Conservation (phyloP, 2,888 invertebrate genomes). For the Cerceris rybyensis region DNA sequence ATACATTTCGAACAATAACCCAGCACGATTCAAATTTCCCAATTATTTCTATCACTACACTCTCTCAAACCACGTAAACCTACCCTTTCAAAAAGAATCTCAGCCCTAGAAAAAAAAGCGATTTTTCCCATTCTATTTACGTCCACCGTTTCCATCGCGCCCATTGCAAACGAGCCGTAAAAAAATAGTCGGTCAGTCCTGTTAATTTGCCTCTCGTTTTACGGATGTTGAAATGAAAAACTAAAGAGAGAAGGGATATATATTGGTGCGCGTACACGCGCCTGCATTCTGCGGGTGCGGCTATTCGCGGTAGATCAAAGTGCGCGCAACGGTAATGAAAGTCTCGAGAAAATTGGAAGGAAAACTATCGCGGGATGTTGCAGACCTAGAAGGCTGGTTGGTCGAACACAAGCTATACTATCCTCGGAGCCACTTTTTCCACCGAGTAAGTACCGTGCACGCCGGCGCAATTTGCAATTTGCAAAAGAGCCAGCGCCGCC, state of each 20-base stretch:
- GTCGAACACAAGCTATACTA: not conserved
- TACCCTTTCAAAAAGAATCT: no score
- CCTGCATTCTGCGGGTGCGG: not conserved
- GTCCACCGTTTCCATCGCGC: no score
- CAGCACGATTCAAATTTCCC: no score
- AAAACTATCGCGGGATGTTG: conserved; percentile 20
- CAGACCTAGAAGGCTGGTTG: not conserved
- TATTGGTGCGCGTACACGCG: not conserved
- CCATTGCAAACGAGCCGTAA: no score
- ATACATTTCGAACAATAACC: no score
- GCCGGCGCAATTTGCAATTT: conserved; percentile 53
- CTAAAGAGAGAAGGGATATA: not conserved
- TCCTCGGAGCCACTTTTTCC: conserved; percentile 17
- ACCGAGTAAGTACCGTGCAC: conserved; percentile 1
- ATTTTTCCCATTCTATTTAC: no score
- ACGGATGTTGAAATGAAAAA: no score
- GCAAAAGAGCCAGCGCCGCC: conserved; percentile 56
- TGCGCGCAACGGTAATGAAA: conserved; percentile 19
- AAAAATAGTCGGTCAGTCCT: no score
- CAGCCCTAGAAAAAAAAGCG: no score
- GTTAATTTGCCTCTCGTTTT: no score
- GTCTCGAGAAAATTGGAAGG: conserved; percentile 38
- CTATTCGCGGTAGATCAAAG: conserved; percentile 47
- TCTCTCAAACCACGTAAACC: no score
- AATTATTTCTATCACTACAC: no score